Percentiles rank a stretch among this genome's conserved stretches.
phyloP scores from a whole-genome alignment of 2,113 vertebrate genomes.

The Bothrops jararaca region DNA sequence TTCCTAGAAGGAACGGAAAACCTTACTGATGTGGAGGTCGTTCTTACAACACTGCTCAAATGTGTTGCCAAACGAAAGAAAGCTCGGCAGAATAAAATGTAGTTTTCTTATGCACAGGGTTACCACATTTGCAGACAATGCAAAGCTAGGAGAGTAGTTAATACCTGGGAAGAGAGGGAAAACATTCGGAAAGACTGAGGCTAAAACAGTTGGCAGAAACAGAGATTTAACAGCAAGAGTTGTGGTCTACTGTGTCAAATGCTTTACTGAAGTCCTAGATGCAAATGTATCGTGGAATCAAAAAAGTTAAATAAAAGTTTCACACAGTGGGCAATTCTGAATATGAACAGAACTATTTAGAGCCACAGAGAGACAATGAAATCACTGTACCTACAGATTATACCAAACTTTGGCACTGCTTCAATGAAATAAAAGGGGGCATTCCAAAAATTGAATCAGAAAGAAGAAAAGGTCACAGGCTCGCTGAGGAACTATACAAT shows the following conservation, averaged over 20 bases:
- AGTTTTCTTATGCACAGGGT: background rate
- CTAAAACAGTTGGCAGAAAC: background rate
- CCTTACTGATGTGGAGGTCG: too few relatives aligned
- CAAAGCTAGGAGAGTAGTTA: background rate
- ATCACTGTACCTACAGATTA: background rate
- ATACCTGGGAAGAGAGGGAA: background rate
- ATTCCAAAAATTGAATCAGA: background rate
- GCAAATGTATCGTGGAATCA: background rate
- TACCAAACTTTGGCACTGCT: background rate
- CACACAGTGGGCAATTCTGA: background rate
- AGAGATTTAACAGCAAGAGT: too few relatives aligned
- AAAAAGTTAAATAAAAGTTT: background rate
- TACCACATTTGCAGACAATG: background rate
- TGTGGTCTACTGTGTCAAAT: too few relatives aligned
- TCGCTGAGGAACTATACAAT: background rate
- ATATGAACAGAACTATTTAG: background rate
- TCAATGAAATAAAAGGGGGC: background rate
- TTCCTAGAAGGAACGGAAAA: constrained; percentile 64
- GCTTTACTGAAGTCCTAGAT: background rate
- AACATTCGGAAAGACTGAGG: background rate
- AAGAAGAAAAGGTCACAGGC: background rate
- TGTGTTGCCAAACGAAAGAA: too few relatives aligned
- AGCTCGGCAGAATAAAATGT: background rate
- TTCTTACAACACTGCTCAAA: background rate
- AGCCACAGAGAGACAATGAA: background rate